Conservation (phyloP, 2,113 vertebrate species). For the Plecotus auritus region DNA sequence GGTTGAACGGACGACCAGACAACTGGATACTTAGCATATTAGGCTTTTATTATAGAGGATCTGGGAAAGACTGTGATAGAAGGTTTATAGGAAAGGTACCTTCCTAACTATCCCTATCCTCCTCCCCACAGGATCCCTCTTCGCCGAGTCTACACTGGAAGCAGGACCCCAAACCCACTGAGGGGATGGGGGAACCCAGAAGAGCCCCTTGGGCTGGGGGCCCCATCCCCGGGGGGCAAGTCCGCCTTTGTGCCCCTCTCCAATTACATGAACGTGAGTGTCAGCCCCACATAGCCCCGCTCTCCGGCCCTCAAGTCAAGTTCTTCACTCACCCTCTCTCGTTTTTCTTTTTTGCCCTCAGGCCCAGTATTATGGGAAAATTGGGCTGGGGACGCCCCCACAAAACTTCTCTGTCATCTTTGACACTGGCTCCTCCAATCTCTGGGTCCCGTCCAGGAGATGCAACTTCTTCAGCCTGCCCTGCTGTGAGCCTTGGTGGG, state of each 20-base stretch:
- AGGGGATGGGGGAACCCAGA: conserved; percentile 10
- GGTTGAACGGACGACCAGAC: no score
- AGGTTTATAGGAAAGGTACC: background rate
- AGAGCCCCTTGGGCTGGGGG: background rate
- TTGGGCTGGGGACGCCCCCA: conserved; percentile 88
- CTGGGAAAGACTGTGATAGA: background rate
- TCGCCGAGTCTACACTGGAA: conserved; percentile 73
- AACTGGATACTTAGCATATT: no score
- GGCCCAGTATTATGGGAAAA: conserved; percentile 89
- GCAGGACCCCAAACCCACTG: conserved; percentile 73
- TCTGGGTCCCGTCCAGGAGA: conserved; percentile 90
- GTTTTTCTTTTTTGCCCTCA: conserved; percentile 60
- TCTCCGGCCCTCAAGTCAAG: rapidly evolving
- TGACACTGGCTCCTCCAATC: conserved; percentile 91
- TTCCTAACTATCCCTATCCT: background rate
- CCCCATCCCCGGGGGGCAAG: background rate
- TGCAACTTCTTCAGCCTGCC: conserved; percentile 86
- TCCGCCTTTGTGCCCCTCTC: conserved; percentile 79
- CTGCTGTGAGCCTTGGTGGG: conserved; percentile 85
- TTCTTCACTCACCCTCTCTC: background rate
- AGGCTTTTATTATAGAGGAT: no score
- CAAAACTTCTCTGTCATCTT: conserved; percentile 90
- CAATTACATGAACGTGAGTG: conserved; percentile 88
- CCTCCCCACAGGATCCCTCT: conserved; percentile 83
- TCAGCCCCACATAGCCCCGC: rapidly evolving